Evolutionary conservation across 2,113 vertebrate genomes (phyloP).

Genomic region (Mandrillus leucophaeus): DNA sequence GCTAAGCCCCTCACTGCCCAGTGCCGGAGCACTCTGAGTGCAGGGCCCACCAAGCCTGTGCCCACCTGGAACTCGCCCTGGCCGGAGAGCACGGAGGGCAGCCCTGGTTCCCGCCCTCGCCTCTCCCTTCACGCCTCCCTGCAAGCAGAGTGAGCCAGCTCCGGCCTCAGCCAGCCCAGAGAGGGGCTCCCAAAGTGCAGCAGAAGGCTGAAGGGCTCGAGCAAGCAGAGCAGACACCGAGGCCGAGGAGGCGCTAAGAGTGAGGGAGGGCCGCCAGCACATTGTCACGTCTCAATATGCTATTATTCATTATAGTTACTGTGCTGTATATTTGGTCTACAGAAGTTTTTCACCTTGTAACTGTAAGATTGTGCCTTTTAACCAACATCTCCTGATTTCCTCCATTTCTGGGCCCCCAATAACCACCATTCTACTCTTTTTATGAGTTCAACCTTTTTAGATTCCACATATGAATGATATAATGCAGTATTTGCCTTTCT

Average conservation of each 20-base stretch:
- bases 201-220: too few species aligned
- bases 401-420: not conserved
- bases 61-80: too few species aligned
- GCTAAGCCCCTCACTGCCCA: too few species aligned
- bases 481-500: not conserved
- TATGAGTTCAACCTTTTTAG: not conserved
- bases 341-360: not conserved
- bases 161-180: too few species aligned
- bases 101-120: too few species aligned
- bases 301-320: not conserved
- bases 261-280: too few species aligned
- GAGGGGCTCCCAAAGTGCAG: too few species aligned
- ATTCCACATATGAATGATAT: not conserved
- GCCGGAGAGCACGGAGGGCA: accelerated
- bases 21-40: accelerated
- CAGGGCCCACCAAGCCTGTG: too few species aligned
- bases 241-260: accelerated
- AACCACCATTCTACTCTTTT: not conserved
- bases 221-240: accelerated
- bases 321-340: not conserved
- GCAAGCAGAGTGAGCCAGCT: too few species aligned
- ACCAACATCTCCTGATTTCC: not conserved
- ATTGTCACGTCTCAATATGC: not conserved
- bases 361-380: not conserved
- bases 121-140: too few species aligned